Percentiles rank a stretch among this genome's conserved stretches.
Evolutionary conservation across 2,888 invertebrate species (phyloP).

Genomic region (Syrista parreyssii): DNA sequence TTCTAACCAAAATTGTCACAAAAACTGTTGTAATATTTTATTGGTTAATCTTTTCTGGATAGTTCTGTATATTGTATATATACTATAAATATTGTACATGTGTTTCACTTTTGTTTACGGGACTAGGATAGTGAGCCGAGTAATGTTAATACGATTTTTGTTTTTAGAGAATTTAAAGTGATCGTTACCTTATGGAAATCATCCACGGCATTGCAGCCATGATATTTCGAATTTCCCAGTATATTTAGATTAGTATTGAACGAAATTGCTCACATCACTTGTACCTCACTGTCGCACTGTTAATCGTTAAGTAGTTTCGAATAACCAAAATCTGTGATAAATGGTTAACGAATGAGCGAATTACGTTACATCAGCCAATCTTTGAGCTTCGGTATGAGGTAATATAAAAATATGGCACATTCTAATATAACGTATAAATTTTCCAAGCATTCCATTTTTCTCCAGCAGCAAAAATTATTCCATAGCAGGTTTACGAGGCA

Average conservation of each 20-base stretch:
- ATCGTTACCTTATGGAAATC: not conserved
- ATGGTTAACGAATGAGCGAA: not conserved
- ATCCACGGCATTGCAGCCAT: not conserved
- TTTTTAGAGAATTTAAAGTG: not conserved
- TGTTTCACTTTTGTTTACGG: not conserved
- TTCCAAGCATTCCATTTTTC: not conserved
- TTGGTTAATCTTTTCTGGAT: not conserved
- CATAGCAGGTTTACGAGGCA: no score
- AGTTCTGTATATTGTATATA: not conserved
- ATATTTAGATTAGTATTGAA: no score
- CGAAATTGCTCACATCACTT: no score
- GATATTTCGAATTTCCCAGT: no score
- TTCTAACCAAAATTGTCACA: not conserved
- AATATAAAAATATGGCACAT: no score
- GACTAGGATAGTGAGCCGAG: not conserved
- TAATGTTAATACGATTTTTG: not conserved
- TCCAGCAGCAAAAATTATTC: no score
- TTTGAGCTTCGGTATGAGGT: not conserved
- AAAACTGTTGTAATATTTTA: not conserved
- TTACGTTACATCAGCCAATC: not conserved
- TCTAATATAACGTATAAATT: not conserved
- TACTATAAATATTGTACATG: not conserved
- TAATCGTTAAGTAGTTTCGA: not conserved
- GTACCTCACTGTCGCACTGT: not conserved
- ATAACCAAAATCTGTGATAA: not conserved